Conservation (phyloP, 2,888 invertebrate species). For the Aquatica leii region DNA sequence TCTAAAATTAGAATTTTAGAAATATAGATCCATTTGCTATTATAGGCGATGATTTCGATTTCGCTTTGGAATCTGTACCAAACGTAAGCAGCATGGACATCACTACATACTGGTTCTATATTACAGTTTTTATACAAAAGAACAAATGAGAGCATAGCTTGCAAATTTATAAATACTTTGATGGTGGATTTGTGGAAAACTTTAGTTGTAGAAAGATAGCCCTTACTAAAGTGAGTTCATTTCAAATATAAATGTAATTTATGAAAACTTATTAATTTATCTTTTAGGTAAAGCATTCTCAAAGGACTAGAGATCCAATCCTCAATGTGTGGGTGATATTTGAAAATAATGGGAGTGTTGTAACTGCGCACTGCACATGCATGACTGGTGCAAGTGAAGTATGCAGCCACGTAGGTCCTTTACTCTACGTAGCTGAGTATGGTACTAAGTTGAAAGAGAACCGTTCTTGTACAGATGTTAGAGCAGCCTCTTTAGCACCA, state of each 20-base stretch:
- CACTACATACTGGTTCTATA: not conserved
- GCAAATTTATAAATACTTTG: constrained; percentile 4
- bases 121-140: constrained; percentile 10
- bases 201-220: not conserved
- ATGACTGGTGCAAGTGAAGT: not conserved
- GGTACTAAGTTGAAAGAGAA: not conserved
- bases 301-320: not conserved
- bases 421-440: not conserved
- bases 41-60: not conserved
- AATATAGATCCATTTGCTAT: not conserved
- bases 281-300: too few relatives aligned
- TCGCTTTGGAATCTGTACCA: not conserved
- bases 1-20: not conserved
- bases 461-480: not conserved
- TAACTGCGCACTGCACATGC: not conserved
- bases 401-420: not conserved
- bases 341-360: not conserved
- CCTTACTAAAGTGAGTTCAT: not conserved
- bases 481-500: not conserved
- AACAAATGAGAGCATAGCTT: constrained; percentile 9
- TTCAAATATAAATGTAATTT: too few relatives aligned
- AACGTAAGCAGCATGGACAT: not conserved
- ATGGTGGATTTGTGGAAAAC: not conserved
- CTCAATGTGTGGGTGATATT: not conserved
- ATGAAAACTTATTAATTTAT: too few relatives aligned